Evolutionary conservation across 2,797 vertebrate species (phyloP).

Genomic region (Streptopelia turtur): DNA sequence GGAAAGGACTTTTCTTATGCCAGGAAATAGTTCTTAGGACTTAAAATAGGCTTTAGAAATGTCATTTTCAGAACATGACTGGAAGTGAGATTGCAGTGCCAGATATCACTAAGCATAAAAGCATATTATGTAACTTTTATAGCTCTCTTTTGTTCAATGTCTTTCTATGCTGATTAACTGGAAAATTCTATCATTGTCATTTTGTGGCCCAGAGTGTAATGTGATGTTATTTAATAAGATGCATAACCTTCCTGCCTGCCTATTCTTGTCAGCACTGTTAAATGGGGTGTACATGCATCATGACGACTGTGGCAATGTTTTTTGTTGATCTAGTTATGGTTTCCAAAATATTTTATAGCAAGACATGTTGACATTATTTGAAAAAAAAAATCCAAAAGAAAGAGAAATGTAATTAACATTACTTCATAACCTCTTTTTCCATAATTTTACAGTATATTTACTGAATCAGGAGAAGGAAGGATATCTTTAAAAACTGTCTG

Average conservation of each 20-base stretch:
- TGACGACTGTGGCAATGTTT: slow-evolving; percentile 1
- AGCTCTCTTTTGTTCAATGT: slow-evolving; percentile 43
- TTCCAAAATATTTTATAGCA: slow-evolving; percentile 15
- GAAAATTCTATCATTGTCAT: slow-evolving; percentile 40
- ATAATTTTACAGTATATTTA: neutral
- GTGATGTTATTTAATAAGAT: slow-evolving; percentile 60
- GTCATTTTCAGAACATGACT: slow-evolving; percentile 25
- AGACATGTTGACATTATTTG: neutral
- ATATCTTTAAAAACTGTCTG: neutral
- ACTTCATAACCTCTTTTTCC: neutral
- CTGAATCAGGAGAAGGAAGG: neutral
- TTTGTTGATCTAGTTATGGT: slow-evolving; percentile 22
- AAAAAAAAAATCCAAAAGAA: neutral
- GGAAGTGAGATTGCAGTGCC: slow-evolving; percentile 42
- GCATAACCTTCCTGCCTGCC: slow-evolving; percentile 28
- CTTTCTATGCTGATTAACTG: slow-evolving; percentile 61
- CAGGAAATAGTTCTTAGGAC: neutral
- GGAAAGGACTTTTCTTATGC: neutral
- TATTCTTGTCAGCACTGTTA: slow-evolving; percentile 17
- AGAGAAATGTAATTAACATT: neutral
- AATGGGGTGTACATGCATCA: slow-evolving; percentile 5
- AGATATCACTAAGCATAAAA: slow-evolving; percentile 47
- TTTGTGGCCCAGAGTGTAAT: slow-evolving; percentile 47
- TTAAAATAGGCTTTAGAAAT: slow-evolving; percentile 45
- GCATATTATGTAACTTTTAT: slow-evolving; percentile 42